These are phyloP conservation scores for Gadus chalcogrammus DNA, from an alignment of 2,113 vertebrate genomes.

Conservation along the genomic window DNA sequence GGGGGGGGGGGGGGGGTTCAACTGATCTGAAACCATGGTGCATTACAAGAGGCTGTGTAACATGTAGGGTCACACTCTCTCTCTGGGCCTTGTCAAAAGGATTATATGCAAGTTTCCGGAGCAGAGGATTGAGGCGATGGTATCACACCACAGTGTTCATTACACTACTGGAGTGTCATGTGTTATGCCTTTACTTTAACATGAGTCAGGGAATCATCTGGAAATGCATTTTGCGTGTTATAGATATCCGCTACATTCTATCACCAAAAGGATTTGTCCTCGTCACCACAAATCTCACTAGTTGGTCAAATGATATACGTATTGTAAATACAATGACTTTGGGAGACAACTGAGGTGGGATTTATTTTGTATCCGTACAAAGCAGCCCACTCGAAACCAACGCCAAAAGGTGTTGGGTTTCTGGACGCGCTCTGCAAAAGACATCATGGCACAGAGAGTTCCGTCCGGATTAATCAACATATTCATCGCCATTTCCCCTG, in stretches of 20 bases:
- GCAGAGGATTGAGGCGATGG: not conserved
- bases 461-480: slow-evolving; percentile 43
- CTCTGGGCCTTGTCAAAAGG: not conserved
- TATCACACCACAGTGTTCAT: not conserved
- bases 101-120: slow-evolving; percentile 16
- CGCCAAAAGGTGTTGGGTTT: slow-evolving; percentile 48
- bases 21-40: not conserved
- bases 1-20: not conserved
- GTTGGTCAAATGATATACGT: slow-evolving; percentile 22
- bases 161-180: not conserved
- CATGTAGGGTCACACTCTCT: not conserved
- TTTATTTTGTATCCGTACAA: slow-evolving; percentile 11
- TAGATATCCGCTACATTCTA: slow-evolving; percentile 21
- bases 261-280: slow-evolving; percentile 30
- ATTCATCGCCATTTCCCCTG: slow-evolving; percentile 28
- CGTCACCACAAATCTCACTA: slow-evolving; percentile 20
- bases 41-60: not conserved
- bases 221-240: too few species aligned
- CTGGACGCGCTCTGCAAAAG: slow-evolving; percentile 57
- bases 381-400: slow-evolving; percentile 28
- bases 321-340: slow-evolving; percentile 11
- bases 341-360: slow-evolving; percentile 24
- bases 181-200: too few species aligned
- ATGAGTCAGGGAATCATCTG: too few species aligned
- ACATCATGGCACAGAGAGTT: slow-evolving; percentile 35